Evolutionary conservation across 2,888 invertebrate genomes (phyloP), one percentile per base, ranked within the genome.

Genomic region (Orchesella flavescens): DNA sequence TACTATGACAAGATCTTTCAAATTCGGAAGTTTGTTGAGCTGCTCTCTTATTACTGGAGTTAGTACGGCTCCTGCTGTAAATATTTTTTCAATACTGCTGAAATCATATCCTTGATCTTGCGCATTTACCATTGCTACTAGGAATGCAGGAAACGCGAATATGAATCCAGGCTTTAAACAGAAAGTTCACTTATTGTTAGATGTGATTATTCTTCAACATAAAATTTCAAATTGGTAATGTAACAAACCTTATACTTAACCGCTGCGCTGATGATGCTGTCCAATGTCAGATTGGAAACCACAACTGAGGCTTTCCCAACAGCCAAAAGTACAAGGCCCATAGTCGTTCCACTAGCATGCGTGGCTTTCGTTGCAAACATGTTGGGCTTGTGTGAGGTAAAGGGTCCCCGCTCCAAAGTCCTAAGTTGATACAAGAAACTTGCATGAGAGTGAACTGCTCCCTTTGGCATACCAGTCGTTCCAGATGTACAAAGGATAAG

Each of bases 401-500:
- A 82, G 19, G 73, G 74, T 5, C 57, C 23, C 1, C 19, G 17
- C 17, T 73, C 68, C 19, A 69, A 69, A 21, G 24, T 46, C 49
- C 76, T 49, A 13, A 83, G 71, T 19, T 43, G 17, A 46, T 55
- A n/a, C 3, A 86, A 10, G 5, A 84, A 19, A 19, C 59, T 75
- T 66, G 69, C 55, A 23, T 88, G 88, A 1, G 84, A 84, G 65
- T 88, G 86, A n/a, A 85, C 78, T 7, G 87, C 87, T 5, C 88
- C 88, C 74, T 82, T 84, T 44, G 68, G 79, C 19, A 82, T 5
- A n/a, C 74, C 87, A n/a, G 87, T 87, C 0, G 86, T 87, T 15
- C 87, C 87, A 24, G 83, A 83, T 0, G 87, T 87, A 43, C 86
- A 86, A 1, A 87, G 73, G 53, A 87, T 85, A 0, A 87, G 13